Evolutionary conservation across 1,140 invertebrate species (phyloP), one percentile per base, ranked within the genome.

Genomic region (Lutraria rhynchaena): DNA sequence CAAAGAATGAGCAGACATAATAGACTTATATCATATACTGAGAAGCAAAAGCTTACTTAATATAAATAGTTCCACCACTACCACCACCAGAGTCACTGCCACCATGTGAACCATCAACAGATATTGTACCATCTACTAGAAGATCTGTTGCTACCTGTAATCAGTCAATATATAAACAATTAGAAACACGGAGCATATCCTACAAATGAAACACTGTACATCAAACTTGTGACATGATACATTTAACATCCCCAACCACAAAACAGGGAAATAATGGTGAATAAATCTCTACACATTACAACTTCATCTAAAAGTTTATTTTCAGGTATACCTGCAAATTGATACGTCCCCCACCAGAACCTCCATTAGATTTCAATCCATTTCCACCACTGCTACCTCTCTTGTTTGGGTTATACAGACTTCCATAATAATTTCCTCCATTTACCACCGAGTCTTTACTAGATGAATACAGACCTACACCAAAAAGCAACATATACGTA

Each of bases 351-450:
- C 88, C 88, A 46, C 88, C 88, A 19, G 70, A 76, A 13, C 86
- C 86, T 24, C 82, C 81, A 5, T 41, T 41, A 41, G 37, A 41
- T 5, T 15, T 41, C 37, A 41, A 41, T 31, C n/a, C 4, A 57
- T 11, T 53, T 15, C 87, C 87, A 37, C 88, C 88, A 35, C 51
- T 31, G 73, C 87, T 88, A 3, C 88, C 88, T 53, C 88, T 61
- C 19, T 82, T 46, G 5, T 49, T 13, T n/a, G 87, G 87, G 13
- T 13, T 51, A 29, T 85, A 84, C 44, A 88, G 53, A 81, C 85
- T 88, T 29, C 85, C 88, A 60, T 86, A 88, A 76, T 89, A 89
- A 3, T 58, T 31, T 0, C 88, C 88, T 7, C 88, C 86, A 3
- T 53, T 27, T 19, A 33, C 61, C 19, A 85, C 31, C 0, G 53